These are phyloP conservation scores for Myotis pilosus DNA, from an alignment of 2,797 vertebrate species.

Conservation along the genomic window DNA sequence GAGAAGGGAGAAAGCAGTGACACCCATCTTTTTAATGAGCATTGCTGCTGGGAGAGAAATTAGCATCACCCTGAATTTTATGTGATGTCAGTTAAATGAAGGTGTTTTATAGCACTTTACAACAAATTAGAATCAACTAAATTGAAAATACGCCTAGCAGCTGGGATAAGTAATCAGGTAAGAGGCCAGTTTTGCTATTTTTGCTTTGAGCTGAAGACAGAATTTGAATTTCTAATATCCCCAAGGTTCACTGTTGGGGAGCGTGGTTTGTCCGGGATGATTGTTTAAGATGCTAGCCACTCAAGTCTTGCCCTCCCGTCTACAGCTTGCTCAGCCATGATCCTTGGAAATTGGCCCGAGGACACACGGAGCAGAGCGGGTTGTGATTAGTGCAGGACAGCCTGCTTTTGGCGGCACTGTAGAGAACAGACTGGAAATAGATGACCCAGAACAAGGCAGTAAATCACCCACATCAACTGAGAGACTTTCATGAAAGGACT, in stretches of 20 bases:
- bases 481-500: background rate
- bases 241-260: slow-evolving; percentile 23
- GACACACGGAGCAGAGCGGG: background rate
- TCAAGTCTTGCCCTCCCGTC: background rate
- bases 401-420: background rate
- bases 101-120: slow-evolving; percentile 78
- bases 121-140: slow-evolving; percentile 79
- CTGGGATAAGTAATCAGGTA: slow-evolving; percentile 78
- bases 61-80: slow-evolving; percentile 75
- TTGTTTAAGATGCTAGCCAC: background rate
- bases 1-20: slow-evolving; percentile 66
- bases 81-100: slow-evolving; percentile 78
- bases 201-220: slow-evolving; percentile 67
- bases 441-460: slow-evolving; percentile 31
- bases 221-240: slow-evolving; percentile 72
- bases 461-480: slow-evolving; percentile 32
- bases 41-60: slow-evolving; percentile 70
- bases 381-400: background rate
- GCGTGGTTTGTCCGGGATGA: slow-evolving; percentile 27
- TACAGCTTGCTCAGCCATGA: background rate
- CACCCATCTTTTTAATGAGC: slow-evolving; percentile 78
- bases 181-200: slow-evolving; percentile 78
- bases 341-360: background rate
- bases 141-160: slow-evolving; percentile 76
- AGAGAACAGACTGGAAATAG: slow-evolving; percentile 52